These are phyloP conservation scores for Vimba vimba DNA, from an alignment of 2,113 vertebrate species.

Conservation along the genomic window DNA sequence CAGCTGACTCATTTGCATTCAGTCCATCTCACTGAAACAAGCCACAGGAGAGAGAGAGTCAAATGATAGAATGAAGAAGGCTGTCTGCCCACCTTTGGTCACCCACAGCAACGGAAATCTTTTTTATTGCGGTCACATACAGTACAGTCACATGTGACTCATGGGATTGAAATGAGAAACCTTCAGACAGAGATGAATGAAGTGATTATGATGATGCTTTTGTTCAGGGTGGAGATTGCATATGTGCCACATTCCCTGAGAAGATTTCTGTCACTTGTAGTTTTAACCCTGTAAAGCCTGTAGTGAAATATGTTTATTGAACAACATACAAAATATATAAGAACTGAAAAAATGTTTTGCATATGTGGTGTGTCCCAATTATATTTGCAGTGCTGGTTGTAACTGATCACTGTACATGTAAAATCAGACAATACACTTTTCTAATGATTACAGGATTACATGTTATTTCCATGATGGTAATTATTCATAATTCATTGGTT, in stretches of 20 bases:
- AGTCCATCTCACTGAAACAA: conserved; percentile 19
- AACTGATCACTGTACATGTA: too few relatives aligned
- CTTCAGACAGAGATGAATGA: conserved; percentile 32
- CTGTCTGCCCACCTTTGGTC: conserved; percentile 50
- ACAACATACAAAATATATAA: not conserved
- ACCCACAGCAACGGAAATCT: conserved; percentile 52
- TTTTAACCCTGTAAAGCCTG: conserved; percentile 5
- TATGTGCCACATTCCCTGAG: not conserved
- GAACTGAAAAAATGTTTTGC: not conserved
- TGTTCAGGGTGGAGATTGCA: conserved; percentile 1
- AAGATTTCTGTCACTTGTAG: not conserved
- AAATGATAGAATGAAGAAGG: conserved; percentile 21
- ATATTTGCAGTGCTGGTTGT: too few relatives aligned
- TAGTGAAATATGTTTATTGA: not conserved
- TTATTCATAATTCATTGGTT: too few relatives aligned
- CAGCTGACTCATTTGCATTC: conserved; percentile 39
- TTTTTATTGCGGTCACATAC: conserved; percentile 52
- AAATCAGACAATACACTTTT: too few relatives aligned
- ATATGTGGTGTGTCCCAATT: too few relatives aligned
- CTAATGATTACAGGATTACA: too few relatives aligned
- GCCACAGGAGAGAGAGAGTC: not conserved
- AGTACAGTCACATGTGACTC: conserved; percentile 42
- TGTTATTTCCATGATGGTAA: too few relatives aligned
- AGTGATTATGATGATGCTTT: conserved; percentile 31
- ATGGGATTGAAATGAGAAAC: conserved; percentile 44